phyloP scores from a whole-genome alignment of 2,113 vertebrate genomes.

The Sorex araneus region DNA sequence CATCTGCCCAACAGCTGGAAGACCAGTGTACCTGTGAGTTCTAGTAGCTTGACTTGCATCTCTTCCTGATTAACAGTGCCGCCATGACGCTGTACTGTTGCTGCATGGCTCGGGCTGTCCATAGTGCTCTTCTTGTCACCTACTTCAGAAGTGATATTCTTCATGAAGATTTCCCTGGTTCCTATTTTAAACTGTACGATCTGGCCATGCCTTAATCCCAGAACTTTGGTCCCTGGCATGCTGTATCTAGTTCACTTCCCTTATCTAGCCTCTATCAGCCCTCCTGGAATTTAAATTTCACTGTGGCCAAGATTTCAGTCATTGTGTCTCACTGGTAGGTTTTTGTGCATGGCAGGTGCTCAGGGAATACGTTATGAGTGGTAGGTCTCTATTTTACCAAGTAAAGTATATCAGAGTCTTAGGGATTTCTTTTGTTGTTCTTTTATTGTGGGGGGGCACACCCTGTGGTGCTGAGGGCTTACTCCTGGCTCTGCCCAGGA shows the following conservation, averaged over 20 bases:
- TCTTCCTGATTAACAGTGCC: no score
- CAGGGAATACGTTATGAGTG: background rate
- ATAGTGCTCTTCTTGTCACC: no score
- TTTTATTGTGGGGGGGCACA: no score
- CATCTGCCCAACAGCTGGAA: no score
- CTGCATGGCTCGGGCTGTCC: no score
- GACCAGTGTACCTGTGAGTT: no score
- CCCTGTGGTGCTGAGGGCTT: no score
- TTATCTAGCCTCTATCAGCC: background rate
- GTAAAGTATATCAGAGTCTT: conserved; percentile 20
- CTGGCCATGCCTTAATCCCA: no score
- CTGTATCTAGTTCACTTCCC: background rate
- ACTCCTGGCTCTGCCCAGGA: no score
- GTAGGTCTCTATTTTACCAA: conserved; percentile 52
- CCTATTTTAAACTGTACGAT: background rate
- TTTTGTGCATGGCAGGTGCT: background rate
- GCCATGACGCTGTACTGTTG: no score
- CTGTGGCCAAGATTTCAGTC: background rate
- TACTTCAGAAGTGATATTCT: background rate
- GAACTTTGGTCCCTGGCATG: no score
- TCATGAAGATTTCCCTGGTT: background rate
- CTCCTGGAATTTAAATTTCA: background rate
- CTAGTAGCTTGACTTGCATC: no score
- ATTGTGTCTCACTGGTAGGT: background rate
- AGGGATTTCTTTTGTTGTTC: conserved; percentile 7